phyloP scores from a whole-genome alignment of 2,888 invertebrate species.

The Drosophila bunnanda region DNA sequence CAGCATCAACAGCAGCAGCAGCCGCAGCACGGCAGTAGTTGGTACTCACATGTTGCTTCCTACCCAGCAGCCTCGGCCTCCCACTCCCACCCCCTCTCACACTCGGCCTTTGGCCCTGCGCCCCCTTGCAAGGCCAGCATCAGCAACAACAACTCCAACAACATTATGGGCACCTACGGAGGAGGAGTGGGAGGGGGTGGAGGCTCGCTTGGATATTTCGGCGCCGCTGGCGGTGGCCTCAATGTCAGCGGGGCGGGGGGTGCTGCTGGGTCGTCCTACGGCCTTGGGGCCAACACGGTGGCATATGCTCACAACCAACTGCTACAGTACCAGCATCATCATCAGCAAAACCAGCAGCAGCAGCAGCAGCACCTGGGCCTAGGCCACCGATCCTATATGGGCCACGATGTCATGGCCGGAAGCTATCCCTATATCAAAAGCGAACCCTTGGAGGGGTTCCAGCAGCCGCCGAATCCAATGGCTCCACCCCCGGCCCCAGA shows the following conservation, averaged over 20 bases:
- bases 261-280: slow-evolving; percentile 52
- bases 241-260: slow-evolving; percentile 42
- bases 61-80: slow-evolving; percentile 51
- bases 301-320: slow-evolving; percentile 79
- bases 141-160: slow-evolving; percentile 45
- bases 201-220: slow-evolving; percentile 57
- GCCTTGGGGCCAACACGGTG: slow-evolving; percentile 76
- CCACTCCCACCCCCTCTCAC: slow-evolving; percentile 41
- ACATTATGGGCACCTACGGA: slow-evolving; percentile 64
- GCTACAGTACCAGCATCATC: slow-evolving; percentile 76
- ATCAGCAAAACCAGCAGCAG: slow-evolving; percentile 56
- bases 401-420: slow-evolving; percentile 59
- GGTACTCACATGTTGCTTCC: slow-evolving; percentile 82
- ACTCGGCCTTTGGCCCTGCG: slow-evolving; percentile 50
- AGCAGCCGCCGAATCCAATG: slow-evolving; percentile 67
- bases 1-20: slow-evolving; percentile 49
- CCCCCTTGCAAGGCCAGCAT: slow-evolving; percentile 58
- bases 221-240: slow-evolving; percentile 50
- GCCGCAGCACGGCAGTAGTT: slow-evolving; percentile 59
- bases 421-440: slow-evolving; percentile 77
- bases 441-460: slow-evolving; percentile 71
- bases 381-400: slow-evolving; percentile 64
- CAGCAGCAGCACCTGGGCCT: slow-evolving; percentile 66
- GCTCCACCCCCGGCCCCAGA: slow-evolving; percentile 70
- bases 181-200: slow-evolving; percentile 29